Conservation (phyloP, 1,140 invertebrate genomes). For the Zaprionus inermis region DNA sequence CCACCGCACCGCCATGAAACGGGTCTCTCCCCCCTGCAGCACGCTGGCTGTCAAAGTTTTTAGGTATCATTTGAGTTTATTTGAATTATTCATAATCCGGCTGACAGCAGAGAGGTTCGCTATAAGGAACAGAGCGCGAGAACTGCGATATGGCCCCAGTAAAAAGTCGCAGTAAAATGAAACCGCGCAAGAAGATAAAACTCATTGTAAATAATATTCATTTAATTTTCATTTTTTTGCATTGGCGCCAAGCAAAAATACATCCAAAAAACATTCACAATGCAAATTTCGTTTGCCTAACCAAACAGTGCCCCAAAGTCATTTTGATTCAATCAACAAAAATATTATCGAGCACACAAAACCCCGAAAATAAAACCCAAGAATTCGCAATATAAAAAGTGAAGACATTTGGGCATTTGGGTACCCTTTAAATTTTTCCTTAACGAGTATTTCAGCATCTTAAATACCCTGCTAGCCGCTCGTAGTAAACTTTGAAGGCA, state of each 20-base stretch:
- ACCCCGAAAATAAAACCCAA: conserved; percentile 4
- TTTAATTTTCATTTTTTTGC: neutral
- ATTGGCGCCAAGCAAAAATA: conserved; percentile 11
- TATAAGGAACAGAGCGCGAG: conserved; percentile 58
- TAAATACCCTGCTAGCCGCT: neutral
- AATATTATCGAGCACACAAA: conserved; percentile 41
- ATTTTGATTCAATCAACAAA: conserved; percentile 51
- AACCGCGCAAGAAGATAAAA: conserved; percentile 64
- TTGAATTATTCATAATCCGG: conserved; percentile 82
- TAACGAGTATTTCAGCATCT: neutral
- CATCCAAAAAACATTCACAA: conserved; percentile 10
- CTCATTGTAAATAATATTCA: conserved; percentile 70
- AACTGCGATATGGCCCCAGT: conserved; percentile 28
- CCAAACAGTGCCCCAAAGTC: conserved; percentile 26
- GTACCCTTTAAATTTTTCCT: neutral
- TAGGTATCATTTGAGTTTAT: conserved; percentile 82
- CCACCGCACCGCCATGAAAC: neutral
- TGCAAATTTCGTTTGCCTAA: conserved; percentile 35
- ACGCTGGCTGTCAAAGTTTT: conserved; percentile 75
- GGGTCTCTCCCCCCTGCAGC: neutral
- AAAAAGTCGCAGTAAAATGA: conserved; percentile 42
- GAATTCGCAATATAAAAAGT: neutral
- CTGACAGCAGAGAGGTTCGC: conserved; percentile 59
- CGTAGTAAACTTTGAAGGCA: neutral
- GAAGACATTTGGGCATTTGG: neutral